Evolutionary conservation across 2,113 vertebrate genomes (phyloP), one percentile per base, ranked within the genome.

Genomic region (Nesospiza acunhae): DNA sequence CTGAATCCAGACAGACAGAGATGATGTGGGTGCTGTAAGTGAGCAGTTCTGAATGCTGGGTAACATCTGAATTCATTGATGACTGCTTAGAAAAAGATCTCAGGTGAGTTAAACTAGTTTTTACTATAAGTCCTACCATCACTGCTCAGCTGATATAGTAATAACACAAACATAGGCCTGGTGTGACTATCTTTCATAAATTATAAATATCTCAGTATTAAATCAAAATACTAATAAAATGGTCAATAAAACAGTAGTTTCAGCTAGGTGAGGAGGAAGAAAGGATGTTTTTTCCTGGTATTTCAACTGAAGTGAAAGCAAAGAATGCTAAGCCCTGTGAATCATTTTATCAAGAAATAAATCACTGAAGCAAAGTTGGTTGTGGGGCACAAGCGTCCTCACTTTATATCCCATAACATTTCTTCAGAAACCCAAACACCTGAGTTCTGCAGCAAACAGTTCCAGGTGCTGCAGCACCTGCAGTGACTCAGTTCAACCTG

Each of bases 361-460:
- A 75, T 46, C 35, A 18, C 31, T 82, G 55, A 46, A 77, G 56
- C 16, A 84, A 72, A 77, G 8, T 15, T 81, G 7, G 35, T 39
- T 0, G 0, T 16, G 37, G 13, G 5, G 7, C 28, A 47, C 39
- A 59, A 55, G 1, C 11, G 31, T 33, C 55, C 58, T 81, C 9
- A 31, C 24, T 66, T 89, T 53, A 41, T 58, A 37, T 44, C 41
- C 30, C 30, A 8, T 15, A n/a, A 31, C 27, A 70, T 78, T 67
- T 27, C 22, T 14, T 69, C 81, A 62, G 76, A 44, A 79, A 58
- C 22, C 3, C 49, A 60, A 42, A 80, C 7, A 42, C 15, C 24
- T 7, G 39, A 76, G 10, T 23, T 56, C 30, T 84, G 37, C 50
- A 56, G 50, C 41, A 81, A 30, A 22, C 8, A 22, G 7, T 35